Conservation (phyloP, 1,140 invertebrate genomes). For the Nymphalis io region DNA sequence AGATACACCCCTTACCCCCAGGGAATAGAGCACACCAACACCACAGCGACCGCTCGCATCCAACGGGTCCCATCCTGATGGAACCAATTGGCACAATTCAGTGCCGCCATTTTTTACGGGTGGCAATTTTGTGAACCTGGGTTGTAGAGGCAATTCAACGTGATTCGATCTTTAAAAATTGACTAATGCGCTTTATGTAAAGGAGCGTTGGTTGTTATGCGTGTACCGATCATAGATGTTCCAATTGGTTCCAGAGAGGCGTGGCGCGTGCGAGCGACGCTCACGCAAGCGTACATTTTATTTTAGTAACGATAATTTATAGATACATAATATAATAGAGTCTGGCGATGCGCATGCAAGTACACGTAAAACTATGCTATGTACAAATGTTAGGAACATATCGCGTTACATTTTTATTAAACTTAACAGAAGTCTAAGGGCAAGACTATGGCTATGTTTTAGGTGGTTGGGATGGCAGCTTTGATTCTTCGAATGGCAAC, state of each 20-base stretch:
- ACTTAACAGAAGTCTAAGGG: conserved; percentile 76
- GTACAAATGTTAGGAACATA: conserved; percentile 80
- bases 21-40: conserved; percentile 51
- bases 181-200: conserved; percentile 77
- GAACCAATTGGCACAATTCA: conserved; percentile 80
- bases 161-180: conserved; percentile 55
- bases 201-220: conserved; percentile 75
- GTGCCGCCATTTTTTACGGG: conserved; percentile 44
- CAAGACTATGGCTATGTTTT: conserved; percentile 75
- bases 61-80: conserved; percentile 74
- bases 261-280: conserved; percentile 47
- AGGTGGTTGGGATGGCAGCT: conserved; percentile 76
- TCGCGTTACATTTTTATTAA: conserved; percentile 71
- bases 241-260: conserved; percentile 80
- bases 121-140: conserved; percentile 63
- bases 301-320: conserved; percentile 54
- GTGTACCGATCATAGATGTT: conserved; percentile 76
- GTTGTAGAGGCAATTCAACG: conserved; percentile 73
- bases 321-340: conserved; percentile 68
- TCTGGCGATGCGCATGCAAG: conserved; percentile 77
- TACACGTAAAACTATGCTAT: conserved; percentile 77
- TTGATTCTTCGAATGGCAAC: conserved; percentile 70
- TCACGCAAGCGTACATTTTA: conserved; percentile 51
- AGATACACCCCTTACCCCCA: conserved; percentile 43
- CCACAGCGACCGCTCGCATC: conserved; percentile 68